Conservation (phyloP, 2,888 invertebrate genomes). For the Vandiemenella viatica region DNA sequence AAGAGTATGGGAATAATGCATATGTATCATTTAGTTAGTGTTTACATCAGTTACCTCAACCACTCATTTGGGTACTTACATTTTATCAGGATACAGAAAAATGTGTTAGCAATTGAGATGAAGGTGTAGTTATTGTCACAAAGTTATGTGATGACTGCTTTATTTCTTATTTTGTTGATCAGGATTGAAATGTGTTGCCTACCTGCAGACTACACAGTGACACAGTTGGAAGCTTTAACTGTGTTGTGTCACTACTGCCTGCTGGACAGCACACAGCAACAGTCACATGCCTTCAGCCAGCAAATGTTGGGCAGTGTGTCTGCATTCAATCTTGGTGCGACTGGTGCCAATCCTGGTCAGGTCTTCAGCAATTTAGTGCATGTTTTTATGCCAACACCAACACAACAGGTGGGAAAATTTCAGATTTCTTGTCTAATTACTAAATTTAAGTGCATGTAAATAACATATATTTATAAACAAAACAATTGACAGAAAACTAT, state of each 20-base stretch:
- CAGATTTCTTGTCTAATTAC: too few species aligned
- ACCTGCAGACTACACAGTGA: constrained; percentile 64
- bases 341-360: constrained; percentile 45
- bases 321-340: constrained; percentile 32
- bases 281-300: constrained; percentile 39
- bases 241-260: constrained; percentile 67
- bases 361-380: constrained; percentile 67
- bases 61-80: too few species aligned
- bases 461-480: too few species aligned
- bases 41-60: too few species aligned
- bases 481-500: too few species aligned
- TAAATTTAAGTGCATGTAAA: too few species aligned
- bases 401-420: constrained; percentile 30
- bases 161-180: neutral
- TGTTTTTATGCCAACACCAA: constrained; percentile 54
- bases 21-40: too few species aligned
- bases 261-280: constrained; percentile 47
- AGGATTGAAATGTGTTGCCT: constrained; percentile 22
- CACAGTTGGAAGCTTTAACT: constrained; percentile 61
- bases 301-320: constrained; percentile 32
- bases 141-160: too few species aligned
- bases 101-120: too few species aligned
- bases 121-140: too few species aligned
- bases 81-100: too few species aligned
- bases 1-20: too few species aligned